A percentile compares a stretch with the other conserved stretches of the same genome.
phyloP scores from a whole-genome alignment of 2,113 vertebrate genomes.

The Cathartes aura region DNA sequence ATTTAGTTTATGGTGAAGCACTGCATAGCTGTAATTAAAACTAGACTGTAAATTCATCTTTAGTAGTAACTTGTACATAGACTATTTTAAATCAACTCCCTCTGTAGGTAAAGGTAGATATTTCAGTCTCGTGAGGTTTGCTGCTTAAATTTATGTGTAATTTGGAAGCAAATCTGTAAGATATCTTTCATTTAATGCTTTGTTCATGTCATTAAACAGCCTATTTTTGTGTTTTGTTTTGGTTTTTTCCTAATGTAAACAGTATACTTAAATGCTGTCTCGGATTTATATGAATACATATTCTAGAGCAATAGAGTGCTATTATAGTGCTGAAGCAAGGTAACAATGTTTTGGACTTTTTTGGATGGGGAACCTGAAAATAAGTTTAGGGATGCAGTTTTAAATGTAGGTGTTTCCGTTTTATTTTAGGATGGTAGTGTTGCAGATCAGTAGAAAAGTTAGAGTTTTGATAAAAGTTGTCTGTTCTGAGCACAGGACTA shows the following conservation, averaged over 20 bases:
- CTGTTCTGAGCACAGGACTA: neutral
- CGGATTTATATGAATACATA: neutral
- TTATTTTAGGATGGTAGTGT: neutral
- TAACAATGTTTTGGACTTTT: neutral
- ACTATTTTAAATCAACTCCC: neutral
- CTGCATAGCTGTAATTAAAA: neutral
- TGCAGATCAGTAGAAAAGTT: neutral
- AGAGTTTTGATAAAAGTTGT: neutral
- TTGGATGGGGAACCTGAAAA: neutral
- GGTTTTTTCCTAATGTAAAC: neutral
- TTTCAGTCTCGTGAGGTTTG: neutral
- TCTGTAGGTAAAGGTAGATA: neutral
- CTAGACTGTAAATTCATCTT: neutral
- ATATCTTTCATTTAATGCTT: neutral
- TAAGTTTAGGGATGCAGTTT: neutral
- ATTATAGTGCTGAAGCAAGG: neutral
- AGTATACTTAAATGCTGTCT: neutral
- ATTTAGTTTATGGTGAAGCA: neutral
- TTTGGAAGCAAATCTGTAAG: neutral
- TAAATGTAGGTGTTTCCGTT: neutral
- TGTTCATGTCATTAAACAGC: neutral
- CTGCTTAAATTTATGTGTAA: neutral
- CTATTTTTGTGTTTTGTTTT: neutral
- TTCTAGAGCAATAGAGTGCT: neutral
- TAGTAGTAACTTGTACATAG: neutral